Evolutionary conservation across 2,888 invertebrate genomes (phyloP).

Genomic region (Sinopyrophorus schimmeli): DNA sequence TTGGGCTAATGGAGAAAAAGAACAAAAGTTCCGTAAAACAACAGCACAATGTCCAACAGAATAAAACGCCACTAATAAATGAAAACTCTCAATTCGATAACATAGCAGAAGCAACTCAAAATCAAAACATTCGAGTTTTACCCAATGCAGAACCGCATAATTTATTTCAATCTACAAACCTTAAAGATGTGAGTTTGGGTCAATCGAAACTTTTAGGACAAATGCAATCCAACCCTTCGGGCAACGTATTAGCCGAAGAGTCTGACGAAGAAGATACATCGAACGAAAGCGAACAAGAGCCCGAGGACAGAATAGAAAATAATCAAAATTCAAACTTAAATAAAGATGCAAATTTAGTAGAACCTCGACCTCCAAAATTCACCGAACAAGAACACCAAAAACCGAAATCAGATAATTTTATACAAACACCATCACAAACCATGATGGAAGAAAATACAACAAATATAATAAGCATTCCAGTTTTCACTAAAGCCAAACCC

Average conservation of each 20-base stretch:
- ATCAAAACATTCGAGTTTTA: too few relatives aligned
- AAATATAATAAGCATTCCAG: slow-evolving; percentile 1
- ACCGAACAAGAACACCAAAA: background rate
- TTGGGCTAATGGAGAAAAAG: background rate
- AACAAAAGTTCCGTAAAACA: background rate
- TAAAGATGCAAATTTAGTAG: background rate
- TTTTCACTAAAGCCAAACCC: background rate
- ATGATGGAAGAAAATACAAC: background rate
- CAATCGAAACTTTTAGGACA: too few relatives aligned
- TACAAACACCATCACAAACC: too few relatives aligned
- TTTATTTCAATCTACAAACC: too few relatives aligned
- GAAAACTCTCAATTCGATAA: background rate
- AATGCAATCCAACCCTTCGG: too few relatives aligned
- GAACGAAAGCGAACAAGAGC: too few relatives aligned
- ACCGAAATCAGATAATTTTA: background rate
- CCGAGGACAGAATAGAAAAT: too few relatives aligned
- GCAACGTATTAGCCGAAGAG: too few relatives aligned
- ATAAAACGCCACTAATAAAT: background rate
- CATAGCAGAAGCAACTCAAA: too few relatives aligned
- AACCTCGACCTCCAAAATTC: background rate
- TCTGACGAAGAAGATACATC: too few relatives aligned
- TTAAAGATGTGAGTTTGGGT: too few relatives aligned
- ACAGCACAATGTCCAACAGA: background rate
- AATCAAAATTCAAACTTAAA: background rate
- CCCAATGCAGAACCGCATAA: too few relatives aligned